A percentile compares a stretch with the other conserved stretches of the same genome.
Conservation (phyloP, 2,797 vertebrate genomes). For the Thalassophryne amazonica region DNA sequence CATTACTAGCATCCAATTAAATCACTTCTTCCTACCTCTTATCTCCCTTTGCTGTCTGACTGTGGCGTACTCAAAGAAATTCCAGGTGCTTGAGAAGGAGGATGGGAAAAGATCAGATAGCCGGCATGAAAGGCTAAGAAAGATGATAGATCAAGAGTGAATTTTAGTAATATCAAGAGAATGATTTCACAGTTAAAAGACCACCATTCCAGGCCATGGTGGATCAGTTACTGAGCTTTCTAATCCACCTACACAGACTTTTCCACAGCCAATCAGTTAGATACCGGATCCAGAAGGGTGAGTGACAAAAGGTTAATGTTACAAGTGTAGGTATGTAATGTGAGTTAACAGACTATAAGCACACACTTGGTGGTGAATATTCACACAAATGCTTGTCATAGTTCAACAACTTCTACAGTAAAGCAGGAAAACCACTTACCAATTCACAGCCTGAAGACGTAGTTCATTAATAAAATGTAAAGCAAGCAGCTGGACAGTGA, state of each 20-base stretch:
- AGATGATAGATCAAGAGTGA: constrained; percentile 58
- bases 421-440: background rate
- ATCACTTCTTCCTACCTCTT: constrained; percentile 38
- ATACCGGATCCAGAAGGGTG: background rate
- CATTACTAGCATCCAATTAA: constrained; percentile 58
- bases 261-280: constrained; percentile 26
- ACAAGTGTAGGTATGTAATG: background rate
- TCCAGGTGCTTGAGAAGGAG: constrained; percentile 46
- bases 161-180: constrained; percentile 43
- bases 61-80: constrained; percentile 40
- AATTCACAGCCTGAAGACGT: background rate
- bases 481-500: no score
- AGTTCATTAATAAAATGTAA: background rate
- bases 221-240: constrained; percentile 30
- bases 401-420: constrained; percentile 13
- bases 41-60: constrained; percentile 36
- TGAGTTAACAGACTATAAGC: background rate
- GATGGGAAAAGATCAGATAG: constrained; percentile 49
- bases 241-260: constrained; percentile 33
- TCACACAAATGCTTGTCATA: constrained; percentile 19
- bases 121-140: constrained; percentile 59
- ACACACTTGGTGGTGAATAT: constrained; percentile 1
- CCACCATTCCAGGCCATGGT: constrained; percentile 42
- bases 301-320: constrained; percentile 8
- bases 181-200: constrained; percentile 55